Evolutionary conservation across 2,888 invertebrate species (phyloP).

Genomic region (Drosophila anceps): DNA sequence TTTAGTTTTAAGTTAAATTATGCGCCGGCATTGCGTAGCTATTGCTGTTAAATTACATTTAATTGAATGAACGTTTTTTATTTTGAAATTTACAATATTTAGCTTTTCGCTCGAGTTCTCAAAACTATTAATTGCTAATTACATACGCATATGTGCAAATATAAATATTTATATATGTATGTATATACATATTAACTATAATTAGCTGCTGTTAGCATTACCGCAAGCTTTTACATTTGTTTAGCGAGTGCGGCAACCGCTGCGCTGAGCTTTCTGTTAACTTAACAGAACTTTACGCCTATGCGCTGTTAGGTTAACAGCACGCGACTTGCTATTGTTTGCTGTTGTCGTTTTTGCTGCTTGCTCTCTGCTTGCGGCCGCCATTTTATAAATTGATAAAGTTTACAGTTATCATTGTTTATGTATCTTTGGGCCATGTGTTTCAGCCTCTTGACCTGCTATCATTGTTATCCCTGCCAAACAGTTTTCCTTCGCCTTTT

Average conservation of each 20-base stretch:
- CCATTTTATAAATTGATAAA: slow-evolving; percentile 80
- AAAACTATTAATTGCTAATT: slow-evolving; percentile 2
- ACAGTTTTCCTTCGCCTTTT: slow-evolving; percentile 45
- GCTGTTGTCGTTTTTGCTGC: slow-evolving; percentile 15
- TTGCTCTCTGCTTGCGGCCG: slow-evolving; percentile 35
- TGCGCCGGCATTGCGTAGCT: not conserved
- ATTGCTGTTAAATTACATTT: slow-evolving; percentile 10
- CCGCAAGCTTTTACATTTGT: slow-evolving; percentile 26
- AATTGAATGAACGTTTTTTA: not conserved
- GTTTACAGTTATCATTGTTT: slow-evolving; percentile 77
- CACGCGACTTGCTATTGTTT: not conserved
- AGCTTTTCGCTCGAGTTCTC: not conserved
- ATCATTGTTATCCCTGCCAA: slow-evolving; percentile 51
- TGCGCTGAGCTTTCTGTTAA: slow-evolving; percentile 29
- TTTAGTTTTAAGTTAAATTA: slow-evolving; percentile 27
- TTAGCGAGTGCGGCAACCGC: slow-evolving; percentile 46
- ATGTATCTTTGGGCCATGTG: slow-evolving; percentile 65
- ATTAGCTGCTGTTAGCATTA: not conserved
- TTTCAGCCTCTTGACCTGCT: slow-evolving; percentile 50
- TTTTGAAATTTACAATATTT: not conserved
- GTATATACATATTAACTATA: slow-evolving; percentile 1
- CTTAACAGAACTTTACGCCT: slow-evolving; percentile 25
- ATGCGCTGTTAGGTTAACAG: slow-evolving; percentile 30
- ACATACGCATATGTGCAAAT: not conserved
- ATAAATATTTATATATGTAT: not conserved